A percentile compares a stretch with the other conserved stretches of the same genome.
phyloP scores from a whole-genome alignment of 2,888 invertebrate species.

The Pecten maximus region DNA sequence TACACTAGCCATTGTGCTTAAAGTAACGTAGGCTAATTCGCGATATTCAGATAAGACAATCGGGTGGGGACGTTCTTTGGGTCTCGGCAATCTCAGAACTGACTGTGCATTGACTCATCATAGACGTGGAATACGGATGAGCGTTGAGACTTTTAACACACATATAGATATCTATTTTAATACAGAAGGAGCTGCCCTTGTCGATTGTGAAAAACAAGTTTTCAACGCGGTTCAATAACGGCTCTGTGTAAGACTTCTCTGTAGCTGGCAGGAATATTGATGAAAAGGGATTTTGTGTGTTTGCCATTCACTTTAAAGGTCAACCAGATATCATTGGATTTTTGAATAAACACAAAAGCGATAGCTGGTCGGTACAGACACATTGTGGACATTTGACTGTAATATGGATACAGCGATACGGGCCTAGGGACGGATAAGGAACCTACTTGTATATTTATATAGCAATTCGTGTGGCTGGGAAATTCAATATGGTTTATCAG shows the following conservation, averaged over 20 bases:
- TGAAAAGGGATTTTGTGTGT: not conserved
- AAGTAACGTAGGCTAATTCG: not conserved
- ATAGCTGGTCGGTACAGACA: not conserved
- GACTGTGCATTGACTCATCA: not conserved
- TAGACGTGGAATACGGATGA: not conserved
- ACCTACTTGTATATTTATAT: not conserved
- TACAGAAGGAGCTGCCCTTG: not conserved
- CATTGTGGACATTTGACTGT: not conserved
- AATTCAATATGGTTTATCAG: slow-evolving; percentile 26
- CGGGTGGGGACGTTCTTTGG: not conserved
- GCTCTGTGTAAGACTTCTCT: not conserved
- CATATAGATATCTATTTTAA: not conserved
- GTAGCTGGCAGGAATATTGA: slow-evolving; percentile 7
- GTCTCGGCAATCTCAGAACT: not conserved
- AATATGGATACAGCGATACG: not conserved
- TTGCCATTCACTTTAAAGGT: not conserved
- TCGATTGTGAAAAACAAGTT: not conserved
- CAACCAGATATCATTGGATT: not conserved
- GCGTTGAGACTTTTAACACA: not conserved
- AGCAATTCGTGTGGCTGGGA: not conserved
- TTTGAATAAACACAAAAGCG: not conserved
- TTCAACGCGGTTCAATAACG: not conserved
- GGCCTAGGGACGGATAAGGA: not conserved
- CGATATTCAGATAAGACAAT: not conserved
- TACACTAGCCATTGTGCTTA: not conserved